phyloP scores from a whole-genome alignment of 1,140 invertebrate genomes.

The Ganaspis sp. region DNA sequence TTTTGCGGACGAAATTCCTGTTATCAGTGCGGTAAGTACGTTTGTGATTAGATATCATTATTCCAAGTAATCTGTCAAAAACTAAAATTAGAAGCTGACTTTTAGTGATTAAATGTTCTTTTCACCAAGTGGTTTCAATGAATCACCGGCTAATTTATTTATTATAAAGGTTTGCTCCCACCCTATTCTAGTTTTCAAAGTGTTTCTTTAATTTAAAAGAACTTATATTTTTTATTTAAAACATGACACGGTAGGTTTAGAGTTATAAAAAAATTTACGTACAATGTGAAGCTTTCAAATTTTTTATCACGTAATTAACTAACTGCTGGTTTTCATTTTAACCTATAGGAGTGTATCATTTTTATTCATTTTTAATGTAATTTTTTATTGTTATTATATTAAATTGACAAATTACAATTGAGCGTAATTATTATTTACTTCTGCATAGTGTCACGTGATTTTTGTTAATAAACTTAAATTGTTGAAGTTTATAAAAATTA shows the following conservation, averaged over 20 bases:
- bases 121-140: not conserved
- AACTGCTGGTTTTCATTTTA: too few species aligned
- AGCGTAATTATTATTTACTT: too few species aligned
- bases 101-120: not conserved
- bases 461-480: too few species aligned
- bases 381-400: too few species aligned
- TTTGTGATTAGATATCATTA: conserved; percentile 16
- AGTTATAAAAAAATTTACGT: too few species aligned
- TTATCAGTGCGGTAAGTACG: conserved; percentile 18
- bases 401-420: too few species aligned
- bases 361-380: too few species aligned
- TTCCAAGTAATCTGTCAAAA: not conserved
- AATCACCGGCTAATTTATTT: not conserved
- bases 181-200: conserved; percentile 3
- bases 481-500: too few species aligned
- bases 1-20: not conserved
- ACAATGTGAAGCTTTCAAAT: too few species aligned
- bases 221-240: not conserved
- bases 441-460: too few species aligned
- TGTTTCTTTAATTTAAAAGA: not conserved
- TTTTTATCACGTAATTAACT: too few species aligned
- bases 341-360: too few species aligned
- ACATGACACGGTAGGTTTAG: not conserved
- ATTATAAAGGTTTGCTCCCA: not conserved
- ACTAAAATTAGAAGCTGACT: not conserved